These are phyloP conservation scores for Elmis aenea DNA, from an alignment of 2,888 invertebrate genomes.

Conservation along the genomic window DNA sequence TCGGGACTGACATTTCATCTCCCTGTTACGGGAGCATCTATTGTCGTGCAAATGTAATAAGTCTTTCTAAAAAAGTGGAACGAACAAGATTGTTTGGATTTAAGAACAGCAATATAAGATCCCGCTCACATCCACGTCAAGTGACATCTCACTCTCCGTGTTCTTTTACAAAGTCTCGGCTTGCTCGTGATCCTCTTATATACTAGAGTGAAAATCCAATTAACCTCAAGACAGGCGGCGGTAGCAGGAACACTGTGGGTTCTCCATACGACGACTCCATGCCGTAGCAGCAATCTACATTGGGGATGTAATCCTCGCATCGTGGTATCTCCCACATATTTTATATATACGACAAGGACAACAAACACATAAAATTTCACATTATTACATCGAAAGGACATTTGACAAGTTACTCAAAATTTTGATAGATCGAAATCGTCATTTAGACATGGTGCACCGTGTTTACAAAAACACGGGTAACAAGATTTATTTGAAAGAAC, in stretches of 20 bases:
- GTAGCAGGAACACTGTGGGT: constrained; percentile 25
- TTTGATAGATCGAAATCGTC: not conserved
- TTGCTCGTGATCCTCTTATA: constrained; percentile 28
- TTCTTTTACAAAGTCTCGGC: constrained; percentile 26
- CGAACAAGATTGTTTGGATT: constrained; percentile 19
- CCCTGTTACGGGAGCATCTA: constrained; percentile 6
- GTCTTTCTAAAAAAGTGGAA: constrained; percentile 16
- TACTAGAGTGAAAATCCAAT: constrained; percentile 30
- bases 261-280: constrained; percentile 13
- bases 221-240: constrained; percentile 33
- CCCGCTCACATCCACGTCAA: constrained; percentile 20
- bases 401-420: not conserved
- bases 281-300: too few relatives aligned
- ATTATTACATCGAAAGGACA: not conserved
- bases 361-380: not conserved
- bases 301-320: constrained; percentile 14
- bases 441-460: not conserved
- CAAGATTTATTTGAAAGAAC: too few relatives aligned
- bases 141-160: constrained; percentile 23
- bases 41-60: constrained; percentile 15
- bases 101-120: constrained; percentile 19
- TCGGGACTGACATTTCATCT: constrained; percentile 15
- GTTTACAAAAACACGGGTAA: not conserved
- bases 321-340: constrained; percentile 16
- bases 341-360: constrained; percentile 8